Percentiles rank a stretch among this genome's conserved stretches.
These are phyloP conservation scores for Coturnix japonica DNA, from an alignment of 2,113 vertebrate species.

Conservation along the genomic window DNA sequence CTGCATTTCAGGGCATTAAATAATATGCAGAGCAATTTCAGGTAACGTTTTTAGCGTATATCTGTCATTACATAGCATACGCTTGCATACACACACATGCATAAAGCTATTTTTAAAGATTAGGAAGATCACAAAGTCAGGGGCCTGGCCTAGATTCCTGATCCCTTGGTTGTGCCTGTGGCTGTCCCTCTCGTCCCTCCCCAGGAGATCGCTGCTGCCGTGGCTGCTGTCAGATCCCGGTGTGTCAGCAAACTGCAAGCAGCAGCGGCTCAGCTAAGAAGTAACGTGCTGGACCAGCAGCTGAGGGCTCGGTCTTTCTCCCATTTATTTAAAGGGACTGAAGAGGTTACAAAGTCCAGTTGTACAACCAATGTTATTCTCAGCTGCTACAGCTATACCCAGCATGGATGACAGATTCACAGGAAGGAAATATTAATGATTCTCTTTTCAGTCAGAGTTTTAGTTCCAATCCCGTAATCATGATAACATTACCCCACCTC, in stretches of 20 bases:
- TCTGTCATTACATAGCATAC: neutral
- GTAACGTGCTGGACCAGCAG: neutral
- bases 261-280: neutral
- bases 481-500: neutral
- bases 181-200: constrained; percentile 29
- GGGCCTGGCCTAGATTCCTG: constrained; percentile 57
- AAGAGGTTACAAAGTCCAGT: neutral
- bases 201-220: neutral
- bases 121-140: constrained; percentile 45
- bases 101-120: constrained; percentile 55
- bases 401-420: neutral
- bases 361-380: neutral
- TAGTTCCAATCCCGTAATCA: neutral
- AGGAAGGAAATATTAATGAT: neutral
- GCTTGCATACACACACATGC: neutral
- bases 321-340: neutral
- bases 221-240: neutral
- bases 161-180: constrained; percentile 4
- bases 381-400: neutral
- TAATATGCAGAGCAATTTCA: neutral
- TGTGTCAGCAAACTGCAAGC: constrained; percentile 36
- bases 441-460: neutral
- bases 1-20: neutral
- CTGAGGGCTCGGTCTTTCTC: neutral
- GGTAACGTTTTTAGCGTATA: neutral